Conservation (phyloP, 2,797 vertebrate species). For the Muraenolepis orangiensis region DNA sequence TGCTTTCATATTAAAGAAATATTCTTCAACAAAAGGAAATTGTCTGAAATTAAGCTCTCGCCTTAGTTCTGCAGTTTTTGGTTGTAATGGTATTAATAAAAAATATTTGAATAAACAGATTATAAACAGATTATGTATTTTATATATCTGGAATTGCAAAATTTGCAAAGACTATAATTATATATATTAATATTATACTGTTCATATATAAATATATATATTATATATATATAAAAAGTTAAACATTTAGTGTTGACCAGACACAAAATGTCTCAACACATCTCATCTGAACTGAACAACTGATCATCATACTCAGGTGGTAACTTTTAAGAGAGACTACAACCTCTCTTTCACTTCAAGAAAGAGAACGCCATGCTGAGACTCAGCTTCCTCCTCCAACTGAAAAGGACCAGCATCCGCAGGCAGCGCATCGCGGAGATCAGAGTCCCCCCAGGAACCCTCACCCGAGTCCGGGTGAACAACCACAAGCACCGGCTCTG, state of each 20-base stretch:
- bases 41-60: not conserved
- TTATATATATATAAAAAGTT: not conserved
- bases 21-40: not conserved
- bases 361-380: conserved; percentile 47
- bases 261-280: too few species aligned
- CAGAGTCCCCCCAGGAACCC: conserved; percentile 38
- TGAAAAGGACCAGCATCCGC: conserved; percentile 38
- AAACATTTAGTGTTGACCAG: too few species aligned
- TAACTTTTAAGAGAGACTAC: not conserved
- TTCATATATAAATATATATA: too few species aligned
- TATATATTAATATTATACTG: not conserved
- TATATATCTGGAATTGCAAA: not conserved
- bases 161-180: too few species aligned
- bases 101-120: not conserved
- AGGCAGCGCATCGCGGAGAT: conserved; percentile 20
- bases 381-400: conserved; percentile 35
- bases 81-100: not conserved
- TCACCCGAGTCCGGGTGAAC: conserved; percentile 43
- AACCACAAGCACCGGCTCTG: conserved; percentile 43
- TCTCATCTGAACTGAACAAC: too few species aligned
- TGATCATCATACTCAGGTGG: not conserved
- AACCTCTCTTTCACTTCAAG: conserved; percentile 15
- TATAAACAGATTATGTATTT: not conserved
- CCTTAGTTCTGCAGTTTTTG: not conserved
- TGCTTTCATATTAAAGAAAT: not conserved